phyloP scores from a whole-genome alignment of 2,888 invertebrate species.

The Leptinotarsa tumamoca region DNA sequence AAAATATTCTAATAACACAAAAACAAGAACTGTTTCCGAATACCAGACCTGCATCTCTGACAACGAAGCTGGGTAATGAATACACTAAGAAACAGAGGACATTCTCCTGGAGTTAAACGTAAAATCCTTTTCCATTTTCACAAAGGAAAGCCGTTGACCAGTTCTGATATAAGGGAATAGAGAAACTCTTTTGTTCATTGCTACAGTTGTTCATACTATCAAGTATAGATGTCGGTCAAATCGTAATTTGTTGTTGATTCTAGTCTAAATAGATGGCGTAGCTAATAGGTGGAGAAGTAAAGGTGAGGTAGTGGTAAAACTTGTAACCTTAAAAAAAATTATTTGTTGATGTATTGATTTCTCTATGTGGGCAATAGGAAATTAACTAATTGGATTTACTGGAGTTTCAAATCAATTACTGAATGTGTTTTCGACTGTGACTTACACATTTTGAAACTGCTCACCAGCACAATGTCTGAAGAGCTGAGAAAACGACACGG shows the following conservation, averaged over 20 bases:
- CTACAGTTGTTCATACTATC: too few relatives aligned
- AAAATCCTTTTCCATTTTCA: too few relatives aligned
- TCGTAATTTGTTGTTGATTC: neutral
- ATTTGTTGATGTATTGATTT: constrained; percentile 46
- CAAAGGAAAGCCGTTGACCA: too few relatives aligned
- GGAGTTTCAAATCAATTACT: constrained; percentile 36
- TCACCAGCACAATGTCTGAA: constrained; percentile 34
- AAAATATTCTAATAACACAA: too few relatives aligned
- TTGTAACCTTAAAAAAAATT: constrained; percentile 33
- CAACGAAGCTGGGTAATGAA: too few relatives aligned
- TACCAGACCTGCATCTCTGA: too few relatives aligned
- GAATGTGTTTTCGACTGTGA: constrained; percentile 13
- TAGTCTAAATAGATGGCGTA: neutral
- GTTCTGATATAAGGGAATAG: too few relatives aligned
- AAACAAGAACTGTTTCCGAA: too few relatives aligned
- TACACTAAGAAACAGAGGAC: too few relatives aligned
- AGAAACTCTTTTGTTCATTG: too few relatives aligned
- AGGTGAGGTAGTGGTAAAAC: constrained; percentile 25
- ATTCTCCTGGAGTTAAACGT: too few relatives aligned
- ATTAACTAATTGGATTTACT: constrained; percentile 42
- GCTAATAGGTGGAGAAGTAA: too few relatives aligned
- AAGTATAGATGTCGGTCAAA: neutral
- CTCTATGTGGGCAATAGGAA: constrained; percentile 37
- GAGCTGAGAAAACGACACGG: constrained; percentile 40
- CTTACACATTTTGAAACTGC: neutral